Base-by-base conservation (phyloP, 2,113 vertebrate species). In the Neogale vison region DNA sequence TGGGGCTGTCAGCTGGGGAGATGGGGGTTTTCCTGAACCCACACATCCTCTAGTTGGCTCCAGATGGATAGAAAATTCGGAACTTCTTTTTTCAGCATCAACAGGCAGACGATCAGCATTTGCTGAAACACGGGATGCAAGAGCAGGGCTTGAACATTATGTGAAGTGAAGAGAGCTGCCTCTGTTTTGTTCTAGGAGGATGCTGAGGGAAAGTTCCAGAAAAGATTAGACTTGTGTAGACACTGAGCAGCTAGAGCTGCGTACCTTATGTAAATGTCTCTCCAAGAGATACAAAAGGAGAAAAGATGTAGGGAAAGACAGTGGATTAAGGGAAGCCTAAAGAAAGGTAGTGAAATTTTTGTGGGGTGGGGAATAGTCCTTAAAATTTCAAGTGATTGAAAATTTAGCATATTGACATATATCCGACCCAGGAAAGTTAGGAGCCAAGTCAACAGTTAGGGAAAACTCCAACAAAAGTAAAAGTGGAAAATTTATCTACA, bases 141-240 rank as follows among this genome's bases (percentile, higher is more conserved):
- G 94, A 96, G 89, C 83, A 88, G 14, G 45, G 26, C 77, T 98
- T 98, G 93, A 97, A 97, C 93, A 36, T 97, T 97, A 97, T 97
- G 42, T 96, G 90, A 98, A 97, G 95, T 96, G 90, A 98, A 97
- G 95, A 98, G 97, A 98, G 61, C 63, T 85, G 86, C 95, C 94
- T 97, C 98, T 98, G 96, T 97, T 98, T 87, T 97, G 83, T 96
- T 98, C 87, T 92, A 94, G 91, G 90, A 92, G 93, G 96, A 97
- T 92, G 95, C 96, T 98, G 97, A 90, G 96, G 97, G 92, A 97
- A 95, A 97, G 97, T n/a, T 92, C 97, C 57, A 96, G 90, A 67
- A 92, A 98, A 97, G 95, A 97, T 93, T 96, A 97, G 96, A 93
- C 87, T 94, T 98, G 47, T 86, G 90, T 96, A 97, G 98, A 98